Conservation (phyloP, 2,888 invertebrate genomes). For the Aleiodes leptofemur region DNA sequence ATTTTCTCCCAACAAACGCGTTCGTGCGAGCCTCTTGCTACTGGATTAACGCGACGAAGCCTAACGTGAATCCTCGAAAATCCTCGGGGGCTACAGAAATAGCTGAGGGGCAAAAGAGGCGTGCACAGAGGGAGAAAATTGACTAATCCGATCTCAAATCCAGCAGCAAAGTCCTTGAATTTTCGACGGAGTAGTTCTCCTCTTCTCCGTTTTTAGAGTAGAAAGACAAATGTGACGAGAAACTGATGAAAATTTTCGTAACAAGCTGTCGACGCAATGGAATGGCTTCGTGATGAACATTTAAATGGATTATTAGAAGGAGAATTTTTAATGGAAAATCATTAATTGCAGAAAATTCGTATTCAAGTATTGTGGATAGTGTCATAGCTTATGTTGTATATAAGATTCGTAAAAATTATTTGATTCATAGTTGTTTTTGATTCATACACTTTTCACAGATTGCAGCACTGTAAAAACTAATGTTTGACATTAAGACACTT, state of each 20-base stretch:
- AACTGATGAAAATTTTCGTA: neutral
- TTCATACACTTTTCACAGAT: too few relatives aligned
- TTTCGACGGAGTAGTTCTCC: neutral
- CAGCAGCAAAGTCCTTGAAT: constrained; percentile 19
- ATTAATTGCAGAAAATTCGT: too few relatives aligned
- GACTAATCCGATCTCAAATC: constrained; percentile 29
- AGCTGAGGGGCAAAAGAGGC: neutral
- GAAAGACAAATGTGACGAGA: constrained; percentile 7
- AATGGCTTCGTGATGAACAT: too few relatives aligned
- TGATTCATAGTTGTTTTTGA: too few relatives aligned
- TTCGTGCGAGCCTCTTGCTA: constrained; percentile 60
- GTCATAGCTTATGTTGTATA: too few relatives aligned
- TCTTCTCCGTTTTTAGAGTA: neutral
- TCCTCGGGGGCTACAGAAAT: constrained; percentile 24
- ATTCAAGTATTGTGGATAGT: too few relatives aligned
- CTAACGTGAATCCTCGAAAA: constrained; percentile 58
- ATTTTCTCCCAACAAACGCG: constrained; percentile 67
- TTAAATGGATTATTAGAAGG: too few relatives aligned
- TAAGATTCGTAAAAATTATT: too few relatives aligned
- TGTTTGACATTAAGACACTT: too few relatives aligned
- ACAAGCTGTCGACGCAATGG: neutral
- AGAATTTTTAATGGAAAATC: too few relatives aligned
- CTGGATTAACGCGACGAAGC: constrained; percentile 65
- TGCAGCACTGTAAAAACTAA: too few relatives aligned
- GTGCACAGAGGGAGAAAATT: constrained; percentile 4